phyloP scores from a whole-genome alignment of 2,888 invertebrate genomes.

The Drosophila hamatofila region DNA sequence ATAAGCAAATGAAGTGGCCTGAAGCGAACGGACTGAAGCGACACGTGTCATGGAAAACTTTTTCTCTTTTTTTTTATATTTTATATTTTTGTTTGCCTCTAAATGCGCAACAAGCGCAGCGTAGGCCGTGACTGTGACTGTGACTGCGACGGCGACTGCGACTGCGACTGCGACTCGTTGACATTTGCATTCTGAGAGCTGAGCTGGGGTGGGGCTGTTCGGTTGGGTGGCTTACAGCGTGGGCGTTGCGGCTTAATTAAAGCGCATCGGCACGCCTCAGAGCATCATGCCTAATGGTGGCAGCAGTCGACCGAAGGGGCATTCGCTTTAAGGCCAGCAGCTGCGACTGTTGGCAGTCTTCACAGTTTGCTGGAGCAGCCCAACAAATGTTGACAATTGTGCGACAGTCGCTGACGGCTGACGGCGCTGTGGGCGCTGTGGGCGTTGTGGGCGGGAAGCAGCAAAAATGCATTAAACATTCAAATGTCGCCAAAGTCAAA shows the following conservation, averaged over 20 bases:
- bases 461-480: slow-evolving; percentile 64
- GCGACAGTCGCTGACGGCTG: slow-evolving; percentile 20
- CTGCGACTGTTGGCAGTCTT: slow-evolving; percentile 13
- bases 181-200: slow-evolving; percentile 65
- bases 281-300: slow-evolving; percentile 31
- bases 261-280: slow-evolving; percentile 66
- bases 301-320: slow-evolving; percentile 23
- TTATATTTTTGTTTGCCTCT: slow-evolving; percentile 4
- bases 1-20: slow-evolving; percentile 42
- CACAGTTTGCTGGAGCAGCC: slow-evolving; percentile 13
- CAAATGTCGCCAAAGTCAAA: slow-evolving; percentile 77
- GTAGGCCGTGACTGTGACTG: slow-evolving; percentile 28
- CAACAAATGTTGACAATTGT: slow-evolving; percentile 32
- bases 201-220: slow-evolving; percentile 1
- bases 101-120: slow-evolving; percentile 63
- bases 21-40: slow-evolving; percentile 13
- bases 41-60: slow-evolving; percentile 59
- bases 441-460: slow-evolving; percentile 57
- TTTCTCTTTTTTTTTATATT: neutral
- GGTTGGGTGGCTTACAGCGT: slow-evolving; percentile 2
- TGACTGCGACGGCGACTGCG: slow-evolving; percentile 7
- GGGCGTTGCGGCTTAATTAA: slow-evolving; percentile 60
- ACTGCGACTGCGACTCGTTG: slow-evolving; percentile 40
- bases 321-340: slow-evolving; percentile 22
- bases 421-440: neutral